Evolutionary conservation across 2,888 invertebrate genomes (phyloP).

Genomic region (Tenthredo notha): DNA sequence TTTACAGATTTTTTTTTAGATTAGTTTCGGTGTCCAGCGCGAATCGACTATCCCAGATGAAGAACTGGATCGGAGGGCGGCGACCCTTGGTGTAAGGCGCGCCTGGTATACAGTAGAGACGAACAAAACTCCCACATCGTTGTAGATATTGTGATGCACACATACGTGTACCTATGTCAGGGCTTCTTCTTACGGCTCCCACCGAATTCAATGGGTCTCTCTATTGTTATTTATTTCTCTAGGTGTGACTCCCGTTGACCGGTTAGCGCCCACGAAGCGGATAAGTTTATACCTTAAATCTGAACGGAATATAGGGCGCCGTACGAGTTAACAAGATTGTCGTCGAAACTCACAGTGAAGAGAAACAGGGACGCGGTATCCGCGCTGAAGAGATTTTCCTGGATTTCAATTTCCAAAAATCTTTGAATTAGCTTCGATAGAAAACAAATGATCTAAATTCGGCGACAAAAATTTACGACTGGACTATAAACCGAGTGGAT

Average conservation of each 20-base stretch:
- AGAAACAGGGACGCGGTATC: too few species aligned
- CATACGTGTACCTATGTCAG: not conserved
- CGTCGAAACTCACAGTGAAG: not conserved
- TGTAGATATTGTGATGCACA: slow-evolving; percentile 21
- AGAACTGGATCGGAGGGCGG: slow-evolving; percentile 33
- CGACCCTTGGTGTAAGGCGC: slow-evolving; percentile 33
- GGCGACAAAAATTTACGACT: not conserved
- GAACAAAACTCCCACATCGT: slow-evolving; percentile 24
- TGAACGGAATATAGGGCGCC: slow-evolving; percentile 61
- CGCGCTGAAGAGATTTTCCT: not conserved
- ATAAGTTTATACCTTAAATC: slow-evolving; percentile 65
- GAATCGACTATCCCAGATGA: slow-evolving; percentile 24
- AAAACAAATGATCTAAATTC: not conserved
- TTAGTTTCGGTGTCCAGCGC: slow-evolving; percentile 41
- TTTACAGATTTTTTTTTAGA: not conserved
- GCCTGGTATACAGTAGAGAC: not conserved
- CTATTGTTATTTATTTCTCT: slow-evolving; percentile 68
- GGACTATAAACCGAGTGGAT: not conserved
- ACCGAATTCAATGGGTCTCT: slow-evolving; percentile 66
- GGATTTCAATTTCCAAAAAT: not conserved
- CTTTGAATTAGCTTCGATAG: too few species aligned
- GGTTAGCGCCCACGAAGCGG: slow-evolving; percentile 62
- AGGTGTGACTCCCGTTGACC: slow-evolving; percentile 64
- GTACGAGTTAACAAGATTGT: slow-evolving; percentile 61
- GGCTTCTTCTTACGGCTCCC: slow-evolving; percentile 13